Base-by-base conservation (phyloP, 1,140 invertebrate species). In the Choristoneura fumiferana region DNA sequence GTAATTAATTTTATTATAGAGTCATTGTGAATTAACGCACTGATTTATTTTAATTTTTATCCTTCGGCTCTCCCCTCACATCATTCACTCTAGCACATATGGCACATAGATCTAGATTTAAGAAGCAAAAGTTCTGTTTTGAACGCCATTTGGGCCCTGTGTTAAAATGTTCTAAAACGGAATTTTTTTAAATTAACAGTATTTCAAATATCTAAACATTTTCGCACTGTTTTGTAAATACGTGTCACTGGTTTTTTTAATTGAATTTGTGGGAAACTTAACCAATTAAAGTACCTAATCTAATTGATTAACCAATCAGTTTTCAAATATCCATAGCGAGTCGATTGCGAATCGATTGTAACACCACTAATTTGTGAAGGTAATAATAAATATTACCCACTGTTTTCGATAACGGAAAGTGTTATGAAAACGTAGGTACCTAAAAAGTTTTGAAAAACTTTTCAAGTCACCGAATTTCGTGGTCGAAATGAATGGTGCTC, bases 1-100 rank as follows among this genome's bases (percentile, higher is more conserved):
- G 82, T 88, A 88, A 87, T 87, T 88, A 87, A 86, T 84, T 80
- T 81, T 73, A 76, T 75, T 70, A 83, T 73, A 82, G 67, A 82
- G 69, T 69, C 76, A 81, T 81, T 85, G 73, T 85, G 70, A 88
- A 83, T 84, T 83, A 86, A 80, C 75, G 81, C 82, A 84, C 84
- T 84, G 81, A 81, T 84, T 88, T 88, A 83, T 87, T 88, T 88
- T 86, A 63, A 72, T 80, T 67, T 80, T 71, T 78, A 77, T 79
- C 81, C 80, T 79, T 74, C 71, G 63, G 55, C 65, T 73, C 75
- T 80, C 66, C n/a, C 76, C 67, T 72, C 76, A 76, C 72, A 60
- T 67, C 67, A 69, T 63, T 74, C 64, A 70, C 75, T 38, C n/a
- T 36, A 43, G 35, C 36, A 66, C 69, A 62, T n/a, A 66, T 61